These are phyloP conservation scores for Nomia melanderi DNA, from an alignment of 1,140 invertebrate genomes.

Conservation along the genomic window DNA sequence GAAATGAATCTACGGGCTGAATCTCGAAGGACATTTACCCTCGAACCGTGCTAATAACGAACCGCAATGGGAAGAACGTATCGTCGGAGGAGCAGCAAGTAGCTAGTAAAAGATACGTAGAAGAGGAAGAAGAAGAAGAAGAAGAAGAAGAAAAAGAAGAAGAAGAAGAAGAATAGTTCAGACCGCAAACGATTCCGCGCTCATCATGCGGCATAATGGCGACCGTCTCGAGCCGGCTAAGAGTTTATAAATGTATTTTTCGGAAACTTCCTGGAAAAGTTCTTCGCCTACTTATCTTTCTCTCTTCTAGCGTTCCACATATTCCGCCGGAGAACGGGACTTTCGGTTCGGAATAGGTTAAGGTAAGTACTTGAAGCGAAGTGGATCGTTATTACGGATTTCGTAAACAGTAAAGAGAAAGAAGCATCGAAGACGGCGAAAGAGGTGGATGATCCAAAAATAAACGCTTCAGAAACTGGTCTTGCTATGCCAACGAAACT, in stretches of 20 bases:
- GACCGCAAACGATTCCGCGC: constrained; percentile 27
- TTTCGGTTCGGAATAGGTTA: constrained; percentile 30
- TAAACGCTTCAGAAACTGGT: constrained; percentile 46
- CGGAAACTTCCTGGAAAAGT: constrained; percentile 29
- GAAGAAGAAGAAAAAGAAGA: too few species aligned
- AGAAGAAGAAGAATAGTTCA: constrained; percentile 4
- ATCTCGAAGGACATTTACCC: constrained; percentile 9
- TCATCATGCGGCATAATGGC: constrained; percentile 42
- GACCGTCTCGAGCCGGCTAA: constrained; percentile 1
- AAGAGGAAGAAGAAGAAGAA: too few species aligned
- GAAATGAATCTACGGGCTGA: neutral
- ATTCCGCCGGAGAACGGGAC: neutral
- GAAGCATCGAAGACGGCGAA: constrained; percentile 15
- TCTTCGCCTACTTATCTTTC: constrained; percentile 25
- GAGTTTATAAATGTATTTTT: constrained; percentile 53
- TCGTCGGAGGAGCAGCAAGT: constrained; percentile 3
- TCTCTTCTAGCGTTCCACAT: neutral
- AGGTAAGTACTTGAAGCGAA: constrained; percentile 47
- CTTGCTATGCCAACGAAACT: constrained; percentile 60
- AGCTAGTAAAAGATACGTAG: too few species aligned
- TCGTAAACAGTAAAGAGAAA: constrained; percentile 48
- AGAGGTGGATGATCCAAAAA: constrained; percentile 48
- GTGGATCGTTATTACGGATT: constrained; percentile 64
- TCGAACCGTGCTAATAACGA: constrained; percentile 21
- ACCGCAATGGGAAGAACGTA: neutral